These are phyloP conservation scores for Heloderma charlesbogerti DNA, from an alignment of 2,113 vertebrate species.

Conservation along the genomic window DNA sequence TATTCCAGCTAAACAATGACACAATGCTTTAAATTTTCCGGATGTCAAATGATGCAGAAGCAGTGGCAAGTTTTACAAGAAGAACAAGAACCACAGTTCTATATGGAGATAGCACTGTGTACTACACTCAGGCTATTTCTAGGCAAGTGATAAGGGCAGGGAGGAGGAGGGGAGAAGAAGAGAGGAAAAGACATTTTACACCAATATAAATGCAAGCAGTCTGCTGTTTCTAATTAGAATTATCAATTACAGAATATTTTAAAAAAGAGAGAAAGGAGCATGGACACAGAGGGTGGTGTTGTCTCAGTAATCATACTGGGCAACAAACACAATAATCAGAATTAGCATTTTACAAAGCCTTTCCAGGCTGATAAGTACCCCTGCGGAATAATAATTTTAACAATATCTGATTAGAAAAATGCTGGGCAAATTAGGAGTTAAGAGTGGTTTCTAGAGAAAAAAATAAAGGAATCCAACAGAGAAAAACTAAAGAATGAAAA, in stretches of 20 bases:
- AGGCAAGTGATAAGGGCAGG: background rate
- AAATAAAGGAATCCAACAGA: background rate
- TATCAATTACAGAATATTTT: background rate
- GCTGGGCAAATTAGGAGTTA: background rate
- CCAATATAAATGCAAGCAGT: background rate
- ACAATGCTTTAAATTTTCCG: constrained; percentile 26
- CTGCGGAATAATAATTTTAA: background rate
- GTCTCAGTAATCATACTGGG: background rate
- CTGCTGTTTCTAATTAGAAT: background rate
- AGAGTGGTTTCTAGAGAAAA: background rate
- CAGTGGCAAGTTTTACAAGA: background rate
- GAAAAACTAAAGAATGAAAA: background rate
- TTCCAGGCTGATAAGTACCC: background rate
- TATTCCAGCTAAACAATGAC: constrained; percentile 50
- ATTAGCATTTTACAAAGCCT: background rate
- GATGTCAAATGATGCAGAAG: background rate
- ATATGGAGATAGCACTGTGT: background rate
- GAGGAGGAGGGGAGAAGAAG: background rate
- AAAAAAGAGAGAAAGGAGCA: background rate
- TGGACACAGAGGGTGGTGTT: background rate
- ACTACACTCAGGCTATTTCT: background rate
- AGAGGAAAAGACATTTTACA: background rate
- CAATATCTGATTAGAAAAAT: background rate
- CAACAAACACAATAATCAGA: background rate
- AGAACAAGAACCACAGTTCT: constrained; percentile 20